phyloP scores from a whole-genome alignment of 1,140 invertebrate species.

The Marisa cornuarietis region DNA sequence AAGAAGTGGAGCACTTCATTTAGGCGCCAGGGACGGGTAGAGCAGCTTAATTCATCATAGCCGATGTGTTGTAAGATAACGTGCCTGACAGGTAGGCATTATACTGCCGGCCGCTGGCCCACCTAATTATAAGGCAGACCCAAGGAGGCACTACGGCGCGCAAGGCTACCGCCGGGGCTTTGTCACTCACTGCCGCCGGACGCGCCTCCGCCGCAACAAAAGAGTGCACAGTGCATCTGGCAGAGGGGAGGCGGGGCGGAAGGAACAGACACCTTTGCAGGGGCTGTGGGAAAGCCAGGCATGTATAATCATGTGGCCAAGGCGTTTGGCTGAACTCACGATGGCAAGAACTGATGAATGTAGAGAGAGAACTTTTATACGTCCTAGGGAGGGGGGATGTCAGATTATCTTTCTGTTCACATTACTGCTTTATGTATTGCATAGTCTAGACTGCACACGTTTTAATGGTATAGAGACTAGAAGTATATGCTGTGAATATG shows the following conservation, averaged over 20 bases:
- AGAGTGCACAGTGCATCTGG: constrained; percentile 20
- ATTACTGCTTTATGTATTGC: too few relatives aligned
- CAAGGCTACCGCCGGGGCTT: constrained; percentile 9
- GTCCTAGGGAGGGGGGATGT: too few relatives aligned
- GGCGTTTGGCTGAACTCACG: too few relatives aligned
- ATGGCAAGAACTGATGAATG: too few relatives aligned
- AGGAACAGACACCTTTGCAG: too few relatives aligned
- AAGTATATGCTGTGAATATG: too few relatives aligned
- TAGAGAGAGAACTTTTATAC: too few relatives aligned
- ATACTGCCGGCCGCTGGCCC: constrained; percentile 2
- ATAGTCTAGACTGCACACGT: too few relatives aligned
- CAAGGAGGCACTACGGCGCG: neutral
- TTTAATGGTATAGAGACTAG: too few relatives aligned
- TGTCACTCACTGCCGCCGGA: constrained; percentile 21
- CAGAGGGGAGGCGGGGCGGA: neutral
- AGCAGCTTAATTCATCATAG: constrained; percentile 16
- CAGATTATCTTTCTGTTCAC: too few relatives aligned
- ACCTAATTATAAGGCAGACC: constrained; percentile 12
- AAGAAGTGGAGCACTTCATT: constrained; percentile 7
- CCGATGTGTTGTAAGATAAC: constrained; percentile 18
- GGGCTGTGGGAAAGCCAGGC: too few relatives aligned
- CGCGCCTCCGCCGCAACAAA: neutral
- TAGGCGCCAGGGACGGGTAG: neutral
- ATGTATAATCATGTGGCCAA: too few relatives aligned
- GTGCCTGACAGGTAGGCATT: constrained; percentile 9